Evolutionary conservation across 1,140 invertebrate genomes (phyloP).

Genomic region (Asobara japonica): DNA sequence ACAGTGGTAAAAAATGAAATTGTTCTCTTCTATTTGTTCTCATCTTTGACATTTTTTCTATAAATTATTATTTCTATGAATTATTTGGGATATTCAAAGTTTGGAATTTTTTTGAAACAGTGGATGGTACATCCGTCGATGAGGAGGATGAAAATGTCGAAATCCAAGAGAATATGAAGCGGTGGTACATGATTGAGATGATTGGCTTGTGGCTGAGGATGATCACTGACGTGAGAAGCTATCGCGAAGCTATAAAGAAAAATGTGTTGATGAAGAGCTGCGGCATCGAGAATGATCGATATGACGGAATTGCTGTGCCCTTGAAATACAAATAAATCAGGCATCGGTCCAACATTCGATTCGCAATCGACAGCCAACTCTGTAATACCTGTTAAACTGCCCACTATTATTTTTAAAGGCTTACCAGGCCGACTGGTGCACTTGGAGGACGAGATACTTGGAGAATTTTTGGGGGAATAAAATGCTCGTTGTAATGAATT

Average conservation of each 20-base stretch:
- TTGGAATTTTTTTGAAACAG: too few relatives aligned
- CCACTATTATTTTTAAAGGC: background rate
- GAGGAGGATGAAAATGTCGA: constrained; percentile 23
- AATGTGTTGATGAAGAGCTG: constrained; percentile 34
- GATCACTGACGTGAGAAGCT: constrained; percentile 35
- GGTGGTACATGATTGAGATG: constrained; percentile 44
- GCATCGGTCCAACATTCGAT: constrained; percentile 28
- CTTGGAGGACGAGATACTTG: background rate
- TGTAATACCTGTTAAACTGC: background rate
- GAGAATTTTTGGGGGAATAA: background rate
- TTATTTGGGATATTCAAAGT: too few relatives aligned
- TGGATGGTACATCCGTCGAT: background rate
- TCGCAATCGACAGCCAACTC: too few relatives aligned
- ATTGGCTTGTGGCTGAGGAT: constrained; percentile 42
- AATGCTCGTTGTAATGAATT: too few relatives aligned
- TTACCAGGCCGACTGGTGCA: background rate
- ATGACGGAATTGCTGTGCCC: constrained; percentile 39
- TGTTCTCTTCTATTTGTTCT: too few relatives aligned
- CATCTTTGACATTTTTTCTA: too few relatives aligned
- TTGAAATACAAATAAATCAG: constrained; percentile 41
- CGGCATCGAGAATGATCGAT: constrained; percentile 40
- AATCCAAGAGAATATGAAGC: constrained; percentile 38
- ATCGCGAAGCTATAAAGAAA: constrained; percentile 37
- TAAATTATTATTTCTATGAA: too few relatives aligned
- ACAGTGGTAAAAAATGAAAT: too few relatives aligned